Conservation (phyloP, 2,113 vertebrate genomes). For the Rhinichthys klamathensis region DNA sequence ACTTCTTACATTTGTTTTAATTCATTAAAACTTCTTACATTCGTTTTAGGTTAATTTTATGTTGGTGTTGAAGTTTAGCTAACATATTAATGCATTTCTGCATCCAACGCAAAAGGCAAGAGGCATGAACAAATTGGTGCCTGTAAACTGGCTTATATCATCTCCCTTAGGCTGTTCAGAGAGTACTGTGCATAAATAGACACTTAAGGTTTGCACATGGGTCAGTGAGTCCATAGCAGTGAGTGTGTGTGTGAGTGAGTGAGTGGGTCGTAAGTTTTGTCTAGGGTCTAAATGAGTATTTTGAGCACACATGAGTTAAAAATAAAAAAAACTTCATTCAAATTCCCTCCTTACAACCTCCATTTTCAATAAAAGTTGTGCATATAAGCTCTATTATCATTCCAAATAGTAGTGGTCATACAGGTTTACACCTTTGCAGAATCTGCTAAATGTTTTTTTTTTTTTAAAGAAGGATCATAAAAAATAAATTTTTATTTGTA, state of each 20-base stretch:
- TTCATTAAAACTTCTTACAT: no score
- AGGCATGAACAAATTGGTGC: background rate
- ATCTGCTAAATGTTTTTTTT: background rate
- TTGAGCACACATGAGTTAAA: background rate
- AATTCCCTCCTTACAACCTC: background rate
- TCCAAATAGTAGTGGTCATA: background rate
- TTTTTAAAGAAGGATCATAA: no score
- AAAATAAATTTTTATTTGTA: no score
- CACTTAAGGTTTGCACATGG: conserved; percentile 33
- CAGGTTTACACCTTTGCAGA: background rate
- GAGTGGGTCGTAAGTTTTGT: conserved; percentile 6
- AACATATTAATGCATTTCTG: background rate
- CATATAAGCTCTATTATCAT: background rate
- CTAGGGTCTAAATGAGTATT: background rate
- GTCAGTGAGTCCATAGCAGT: conserved; percentile 47
- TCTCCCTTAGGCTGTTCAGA: background rate
- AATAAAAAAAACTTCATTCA: background rate
- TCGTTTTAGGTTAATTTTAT: background rate
- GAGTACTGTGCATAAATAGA: conserved; percentile 32
- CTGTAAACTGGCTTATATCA: background rate
- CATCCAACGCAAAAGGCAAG: background rate
- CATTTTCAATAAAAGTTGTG: background rate
- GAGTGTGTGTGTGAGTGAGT: conserved; percentile 33
- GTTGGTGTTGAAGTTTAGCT: background rate
- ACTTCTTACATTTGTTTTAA: no score